Evolutionary conservation across 2,113 vertebrate species (phyloP), one percentile per base, ranked within the genome.

Genomic region (Cettia cetti): DNA sequence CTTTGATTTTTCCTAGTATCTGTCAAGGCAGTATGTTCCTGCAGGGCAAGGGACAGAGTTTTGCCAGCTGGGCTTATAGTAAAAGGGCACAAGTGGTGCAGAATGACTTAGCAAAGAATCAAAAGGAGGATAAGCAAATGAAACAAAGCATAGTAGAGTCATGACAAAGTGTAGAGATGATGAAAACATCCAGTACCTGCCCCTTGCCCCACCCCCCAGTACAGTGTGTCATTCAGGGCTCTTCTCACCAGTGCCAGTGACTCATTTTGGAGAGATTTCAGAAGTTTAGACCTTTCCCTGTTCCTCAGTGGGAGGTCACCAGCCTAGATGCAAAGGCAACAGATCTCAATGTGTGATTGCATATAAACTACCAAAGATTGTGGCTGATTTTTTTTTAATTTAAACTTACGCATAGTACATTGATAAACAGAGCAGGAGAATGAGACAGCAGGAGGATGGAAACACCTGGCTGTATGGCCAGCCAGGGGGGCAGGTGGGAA

Each of bases 31-130:
- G 56, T 11, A 24, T 44, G 22, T 64, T 93, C 75, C 87, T 90
- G 54, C 85, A 87, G 90, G 94, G 82, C 79, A 83, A 86, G 52
- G 59, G 56, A 68, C 56, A 70, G 75, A 80, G 68, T 66, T 93
- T 74, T 95, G 87, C 90, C 75, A 64, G 13, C 26, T 69, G 66
- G 72, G 54, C 16, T 93, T 70, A 52, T 60, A 64, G 52, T 56
- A 75, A 90, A 78, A 91, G 47, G 56, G 44, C 53, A 78, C 65
- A 79, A 92, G 49, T 65, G 65, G 61, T 53, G 49, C 74, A 93
- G 86, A 83, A 95, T 49, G 79, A 88, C 69, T 93, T 82, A 78
- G 47, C 63, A 95, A 68, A 75, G 60, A 90, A 83, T 14, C 79
- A 75, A 60, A 66, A 83, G 39, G 22, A 74, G 28, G 63, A 86